These are phyloP conservation scores for Stigmatopora nigra DNA, from an alignment of 2,113 vertebrate species.

Conservation along the genomic window DNA sequence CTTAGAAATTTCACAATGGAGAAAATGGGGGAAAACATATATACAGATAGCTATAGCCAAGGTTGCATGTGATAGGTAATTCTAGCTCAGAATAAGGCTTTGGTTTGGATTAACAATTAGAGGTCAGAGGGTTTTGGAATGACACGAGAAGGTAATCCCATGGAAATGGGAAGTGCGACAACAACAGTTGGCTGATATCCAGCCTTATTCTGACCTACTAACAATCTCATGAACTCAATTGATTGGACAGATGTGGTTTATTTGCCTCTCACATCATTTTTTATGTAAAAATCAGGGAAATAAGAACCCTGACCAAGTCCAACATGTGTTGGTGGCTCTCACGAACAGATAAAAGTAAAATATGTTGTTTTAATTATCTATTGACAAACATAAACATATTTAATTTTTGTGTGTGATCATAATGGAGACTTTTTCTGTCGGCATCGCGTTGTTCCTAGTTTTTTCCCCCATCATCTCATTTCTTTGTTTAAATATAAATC, in stretches of 20 bases:
- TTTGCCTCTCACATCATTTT: neutral
- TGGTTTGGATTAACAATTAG: slow-evolving; percentile 18
- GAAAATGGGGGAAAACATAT: too few relatives aligned
- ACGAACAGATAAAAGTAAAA: neutral
- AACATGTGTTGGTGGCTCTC: neutral
- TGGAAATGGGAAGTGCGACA: slow-evolving; percentile 15
- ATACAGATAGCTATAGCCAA: neutral
- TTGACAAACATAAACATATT: neutral
- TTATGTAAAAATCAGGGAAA: neutral
- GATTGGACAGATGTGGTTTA: neutral
- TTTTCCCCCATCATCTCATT: neutral
- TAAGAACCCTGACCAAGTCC: neutral
- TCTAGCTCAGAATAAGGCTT: slow-evolving; percentile 8
- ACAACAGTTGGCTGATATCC: neutral
- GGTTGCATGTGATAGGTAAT: neutral
- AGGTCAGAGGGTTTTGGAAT: slow-evolving; percentile 27
- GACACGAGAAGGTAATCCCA: slow-evolving; percentile 36
- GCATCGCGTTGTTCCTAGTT: neutral
- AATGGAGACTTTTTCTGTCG: neutral
- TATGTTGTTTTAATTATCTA: neutral
- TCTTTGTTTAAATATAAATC: neutral
- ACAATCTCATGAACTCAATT: neutral
- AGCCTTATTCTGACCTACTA: neutral
- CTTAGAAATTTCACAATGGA: too few relatives aligned
- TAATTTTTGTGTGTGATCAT: neutral